These are phyloP conservation scores for Bombus sibiricus DNA, from an alignment of 1,140 invertebrate species.

Conservation along the genomic window DNA sequence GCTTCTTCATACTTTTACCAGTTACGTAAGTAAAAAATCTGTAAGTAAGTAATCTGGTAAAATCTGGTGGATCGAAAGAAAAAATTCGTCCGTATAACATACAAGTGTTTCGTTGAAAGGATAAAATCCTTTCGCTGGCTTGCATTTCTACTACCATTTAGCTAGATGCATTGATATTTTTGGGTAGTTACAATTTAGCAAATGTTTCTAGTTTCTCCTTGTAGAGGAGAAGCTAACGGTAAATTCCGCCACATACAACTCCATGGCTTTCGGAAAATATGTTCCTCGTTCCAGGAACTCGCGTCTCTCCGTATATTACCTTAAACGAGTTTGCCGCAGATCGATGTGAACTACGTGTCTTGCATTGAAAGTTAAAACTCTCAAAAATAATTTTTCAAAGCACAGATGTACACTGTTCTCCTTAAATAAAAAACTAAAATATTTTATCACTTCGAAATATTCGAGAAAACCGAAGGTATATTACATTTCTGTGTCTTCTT, in stretches of 20 bases:
- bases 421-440: not conserved
- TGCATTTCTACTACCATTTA: not conserved
- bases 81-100: not conserved
- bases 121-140: too few relatives aligned
- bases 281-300: constrained; percentile 28
- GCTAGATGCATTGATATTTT: not conserved
- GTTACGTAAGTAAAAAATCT: constrained; percentile 6
- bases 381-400: constrained; percentile 7
- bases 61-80: not conserved
- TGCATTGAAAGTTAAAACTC: constrained; percentile 21
- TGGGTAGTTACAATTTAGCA: not conserved
- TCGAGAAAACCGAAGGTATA: too few relatives aligned
- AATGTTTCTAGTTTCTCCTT: not conserved
- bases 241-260: not conserved
- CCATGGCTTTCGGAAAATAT: not conserved
- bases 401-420: not conserved
- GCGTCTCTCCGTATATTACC: constrained; percentile 3
- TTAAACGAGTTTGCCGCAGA: constrained; percentile 23
- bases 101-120: too few relatives aligned
- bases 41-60: too few relatives aligned
- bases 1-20: not conserved
- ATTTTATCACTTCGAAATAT: too few relatives aligned
- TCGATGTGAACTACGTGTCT: constrained; percentile 54
- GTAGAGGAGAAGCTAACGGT: not conserved
- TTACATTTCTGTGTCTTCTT: not conserved